Base-by-base conservation (phyloP, 2,797 vertebrate genomes). In the Phrynocephalus forsythii region DNA sequence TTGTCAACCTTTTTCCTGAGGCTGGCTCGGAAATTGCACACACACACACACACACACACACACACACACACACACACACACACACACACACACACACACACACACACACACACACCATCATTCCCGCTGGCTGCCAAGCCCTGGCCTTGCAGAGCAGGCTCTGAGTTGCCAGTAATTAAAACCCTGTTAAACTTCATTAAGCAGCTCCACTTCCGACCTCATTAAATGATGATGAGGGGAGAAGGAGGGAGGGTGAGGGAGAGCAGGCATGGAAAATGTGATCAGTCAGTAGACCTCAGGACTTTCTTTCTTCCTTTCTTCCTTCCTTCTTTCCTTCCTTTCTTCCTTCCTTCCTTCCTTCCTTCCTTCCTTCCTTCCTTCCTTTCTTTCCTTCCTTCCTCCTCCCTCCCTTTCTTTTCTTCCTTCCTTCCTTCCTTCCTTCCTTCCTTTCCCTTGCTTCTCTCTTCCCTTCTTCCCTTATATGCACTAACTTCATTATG, bases 131-230 rank as follows among this genome's bases (percentile, higher is more conserved):
- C n/a, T 22, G 56, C 78, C 28, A 50, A 5, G 44, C 72, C 30
- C 63, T 66, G 77, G 22, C 76, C 38, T 63, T 44, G 22, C 38
- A 67, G 16, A 68, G 71, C 56, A 18, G 44, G 79, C 30, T 76
- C 78, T 76, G 63, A 81, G 60, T 76, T 87, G 85, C 68, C 38
- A 71, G 63, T 90, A 90, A 87, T 90, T 85, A 90, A 85, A 87
- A 87, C 79, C 82, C 77, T 77, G 82, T 90, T 85, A 90, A 85
- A 90, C 77, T 52, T 90, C 78, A 82, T 87, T 85, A 90, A 90
- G 89, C 82, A 87, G 86, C 86, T 90, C 79, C 82, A 33, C 86
- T 90, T 87, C 89, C 71, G 28, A 90, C 88, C 88, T 90, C 88
- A 90, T 87, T 90, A 90, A 80, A 84, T 84, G 85, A 72, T 84